These are phyloP conservation scores for Acanthosepion lycidas DNA, from an alignment of 2,888 invertebrate species.

Conservation along the genomic window DNA sequence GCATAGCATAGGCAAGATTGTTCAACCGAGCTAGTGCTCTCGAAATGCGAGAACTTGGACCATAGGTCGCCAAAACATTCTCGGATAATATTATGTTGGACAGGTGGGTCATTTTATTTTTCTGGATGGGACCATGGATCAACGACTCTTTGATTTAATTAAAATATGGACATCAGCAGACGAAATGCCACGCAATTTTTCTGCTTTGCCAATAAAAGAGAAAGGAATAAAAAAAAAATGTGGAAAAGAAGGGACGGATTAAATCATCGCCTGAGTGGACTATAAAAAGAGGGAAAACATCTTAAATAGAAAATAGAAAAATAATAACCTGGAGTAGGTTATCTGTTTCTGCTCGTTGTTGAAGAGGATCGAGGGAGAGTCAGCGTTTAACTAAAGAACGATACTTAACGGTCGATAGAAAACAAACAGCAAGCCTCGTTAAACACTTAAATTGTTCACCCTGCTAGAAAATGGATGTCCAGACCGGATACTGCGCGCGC, in stretches of 20 bases:
- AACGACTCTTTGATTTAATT: background rate
- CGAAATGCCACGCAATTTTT: background rate
- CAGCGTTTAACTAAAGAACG: background rate
- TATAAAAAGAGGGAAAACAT: background rate
- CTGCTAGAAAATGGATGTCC: background rate
- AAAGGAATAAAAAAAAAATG: background rate
- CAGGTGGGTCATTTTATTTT: too few relatives aligned
- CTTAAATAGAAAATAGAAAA: background rate
- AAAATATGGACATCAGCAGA: background rate
- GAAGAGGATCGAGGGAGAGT: background rate
- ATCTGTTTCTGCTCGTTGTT: background rate
- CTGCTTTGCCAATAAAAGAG: background rate
- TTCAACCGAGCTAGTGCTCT: background rate
- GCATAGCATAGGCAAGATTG: too few relatives aligned
- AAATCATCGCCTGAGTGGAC: background rate
- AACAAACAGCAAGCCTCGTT: conserved; percentile 12
- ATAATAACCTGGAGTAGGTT: background rate
- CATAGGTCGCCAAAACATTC: background rate
- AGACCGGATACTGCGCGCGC: background rate
- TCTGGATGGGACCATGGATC: background rate
- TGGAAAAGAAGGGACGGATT: background rate
- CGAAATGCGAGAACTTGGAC: background rate
- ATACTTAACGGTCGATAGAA: background rate
- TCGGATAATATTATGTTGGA: background rate
- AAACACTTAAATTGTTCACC: background rate